phyloP scores from a whole-genome alignment of 2,797 vertebrate species.

The Squalus acanthias region DNA sequence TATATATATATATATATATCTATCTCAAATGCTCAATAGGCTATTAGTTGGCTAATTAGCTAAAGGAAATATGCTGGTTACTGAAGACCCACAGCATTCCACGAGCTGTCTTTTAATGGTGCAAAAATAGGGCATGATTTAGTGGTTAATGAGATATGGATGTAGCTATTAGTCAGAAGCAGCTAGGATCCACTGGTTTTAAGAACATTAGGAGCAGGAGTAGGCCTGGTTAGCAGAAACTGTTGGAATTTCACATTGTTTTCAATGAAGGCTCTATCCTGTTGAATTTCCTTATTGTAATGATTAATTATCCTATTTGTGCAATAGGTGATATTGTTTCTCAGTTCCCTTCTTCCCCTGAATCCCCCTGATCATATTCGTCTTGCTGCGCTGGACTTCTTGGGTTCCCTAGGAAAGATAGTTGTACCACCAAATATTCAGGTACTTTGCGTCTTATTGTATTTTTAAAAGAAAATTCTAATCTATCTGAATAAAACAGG shows the following conservation, averaged over 20 bases:
- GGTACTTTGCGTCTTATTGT: constrained; percentile 54
- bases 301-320: constrained; percentile 20
- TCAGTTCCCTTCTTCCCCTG: constrained; percentile 62
- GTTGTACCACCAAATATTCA: constrained; percentile 70
- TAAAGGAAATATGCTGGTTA: neutral
- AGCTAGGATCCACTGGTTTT: neutral
- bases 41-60: neutral
- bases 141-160: neutral
- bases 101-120: neutral
- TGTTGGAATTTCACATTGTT: neutral
- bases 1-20: too few relatives aligned
- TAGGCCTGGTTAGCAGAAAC: neutral
- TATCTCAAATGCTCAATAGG: neutral
- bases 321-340: constrained; percentile 67
- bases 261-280: neutral
- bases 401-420: constrained; percentile 74
- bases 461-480: neutral
- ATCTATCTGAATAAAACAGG: neutral
- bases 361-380: constrained; percentile 65
- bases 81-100: neutral
- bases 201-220: too few relatives aligned
- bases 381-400: constrained; percentile 70
- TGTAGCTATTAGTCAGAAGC: neutral
- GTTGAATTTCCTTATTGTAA: neutral
- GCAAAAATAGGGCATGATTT: neutral